A percentile compares a stretch with the other conserved stretches of the same genome.
Evolutionary conservation across 2,797 vertebrate species (phyloP).

Genomic region (Muraenolepis orangiensis): DNA sequence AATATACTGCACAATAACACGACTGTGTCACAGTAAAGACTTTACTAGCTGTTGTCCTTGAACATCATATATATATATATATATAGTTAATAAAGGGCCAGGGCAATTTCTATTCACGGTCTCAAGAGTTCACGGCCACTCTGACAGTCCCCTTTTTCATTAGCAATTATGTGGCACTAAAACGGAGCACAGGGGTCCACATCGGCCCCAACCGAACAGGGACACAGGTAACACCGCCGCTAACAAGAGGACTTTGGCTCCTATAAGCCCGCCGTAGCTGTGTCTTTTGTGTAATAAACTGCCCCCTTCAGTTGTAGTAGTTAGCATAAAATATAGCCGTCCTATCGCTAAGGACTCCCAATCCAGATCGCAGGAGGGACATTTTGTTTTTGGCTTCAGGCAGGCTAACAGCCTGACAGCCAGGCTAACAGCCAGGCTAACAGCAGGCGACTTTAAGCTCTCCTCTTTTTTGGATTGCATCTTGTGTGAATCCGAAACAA

Average conservation of each 20-base stretch:
- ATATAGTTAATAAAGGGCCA: neutral
- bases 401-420: no score
- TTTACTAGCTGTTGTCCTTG: conserved; percentile 18
- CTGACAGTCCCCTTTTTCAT: neutral
- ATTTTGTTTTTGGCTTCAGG: neutral
- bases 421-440: no score
- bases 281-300: neutral
- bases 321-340: neutral
- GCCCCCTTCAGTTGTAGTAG: neutral
- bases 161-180: neutral
- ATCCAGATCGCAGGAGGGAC: neutral
- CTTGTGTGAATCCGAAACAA: neutral
- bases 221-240: neutral
- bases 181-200: neutral
- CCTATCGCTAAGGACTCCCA: neutral
- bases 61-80: neutral
- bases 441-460: neutral
- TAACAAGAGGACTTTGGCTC: conserved; percentile 5
- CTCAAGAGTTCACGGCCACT: neutral
- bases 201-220: neutral
- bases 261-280: neutral
- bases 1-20: neutral
- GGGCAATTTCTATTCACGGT: neutral
- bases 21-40: neutral
- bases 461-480: neutral